These are phyloP conservation scores for Drosophila prosaltans DNA, from an alignment of 1,140 invertebrate genomes.

Conservation along the genomic window DNA sequence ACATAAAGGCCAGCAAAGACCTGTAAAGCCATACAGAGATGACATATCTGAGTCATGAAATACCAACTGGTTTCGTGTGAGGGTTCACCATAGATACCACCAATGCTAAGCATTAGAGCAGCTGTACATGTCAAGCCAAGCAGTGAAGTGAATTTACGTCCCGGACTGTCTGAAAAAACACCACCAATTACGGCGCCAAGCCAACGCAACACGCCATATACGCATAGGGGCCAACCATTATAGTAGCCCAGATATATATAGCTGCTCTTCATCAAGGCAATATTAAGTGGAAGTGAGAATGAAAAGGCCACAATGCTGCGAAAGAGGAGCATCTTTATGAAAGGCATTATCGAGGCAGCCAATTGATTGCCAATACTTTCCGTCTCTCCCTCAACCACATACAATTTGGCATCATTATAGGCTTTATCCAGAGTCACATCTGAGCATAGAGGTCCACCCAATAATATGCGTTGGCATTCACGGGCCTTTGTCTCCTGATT, in stretches of 20 bases:
- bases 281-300: constrained; percentile 45
- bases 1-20: constrained; percentile 54
- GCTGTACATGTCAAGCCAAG: constrained; percentile 43
- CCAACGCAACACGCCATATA: constrained; percentile 47
- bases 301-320: constrained; percentile 58
- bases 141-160: constrained; percentile 47
- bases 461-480: constrained; percentile 25
- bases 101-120: constrained; percentile 45
- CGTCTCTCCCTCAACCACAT: constrained; percentile 36
- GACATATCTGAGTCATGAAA: constrained; percentile 42
- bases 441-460: constrained; percentile 19
- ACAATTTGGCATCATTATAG: constrained; percentile 45
- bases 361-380: constrained; percentile 22
- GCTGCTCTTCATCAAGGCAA: constrained; percentile 31
- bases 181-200: constrained; percentile 34
- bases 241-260: constrained; percentile 3
- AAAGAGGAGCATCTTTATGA: constrained; percentile 42
- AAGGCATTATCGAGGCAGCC: constrained; percentile 23
- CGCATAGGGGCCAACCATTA: constrained; percentile 40
- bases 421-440: constrained; percentile 13
- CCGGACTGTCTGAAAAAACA: constrained; percentile 35
- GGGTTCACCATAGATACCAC: constrained; percentile 35
- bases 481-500: constrained; percentile 40
- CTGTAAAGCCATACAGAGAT: constrained; percentile 43
- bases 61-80: constrained; percentile 18